Evolutionary conservation across 1,140 invertebrate genomes (phyloP).

Genomic region (Drosophila mauritiana): DNA sequence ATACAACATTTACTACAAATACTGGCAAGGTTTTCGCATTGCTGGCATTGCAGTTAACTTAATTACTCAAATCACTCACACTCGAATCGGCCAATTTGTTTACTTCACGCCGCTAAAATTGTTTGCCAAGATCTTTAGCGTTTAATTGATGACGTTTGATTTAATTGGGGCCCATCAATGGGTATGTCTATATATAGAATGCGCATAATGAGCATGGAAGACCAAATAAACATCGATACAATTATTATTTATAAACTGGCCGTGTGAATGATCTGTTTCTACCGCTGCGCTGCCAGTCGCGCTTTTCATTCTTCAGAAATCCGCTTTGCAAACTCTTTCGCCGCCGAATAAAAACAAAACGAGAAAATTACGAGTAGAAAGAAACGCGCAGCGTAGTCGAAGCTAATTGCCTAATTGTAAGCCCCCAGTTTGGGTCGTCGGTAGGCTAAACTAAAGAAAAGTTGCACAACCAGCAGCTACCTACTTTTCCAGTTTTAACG

Average conservation of each 20-base stretch:
- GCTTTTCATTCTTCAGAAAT: slow-evolving; percentile 8
- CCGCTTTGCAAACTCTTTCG: slow-evolving; percentile 47
- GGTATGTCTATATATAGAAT: slow-evolving; percentile 25
- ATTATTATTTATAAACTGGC: slow-evolving; percentile 38
- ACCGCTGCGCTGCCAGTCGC: slow-evolving; percentile 6
- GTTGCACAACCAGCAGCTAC: slow-evolving; percentile 54
- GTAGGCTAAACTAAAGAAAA: slow-evolving; percentile 33
- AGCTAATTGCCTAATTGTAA: slow-evolving; percentile 67
- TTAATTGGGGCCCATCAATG: slow-evolving; percentile 27
- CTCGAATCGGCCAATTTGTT: slow-evolving; percentile 32
- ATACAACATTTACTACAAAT: slow-evolving; percentile 9
- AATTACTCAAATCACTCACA: slow-evolving; percentile 57
- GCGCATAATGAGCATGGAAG: slow-evolving; percentile 21
- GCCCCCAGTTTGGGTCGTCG: slow-evolving; percentile 53
- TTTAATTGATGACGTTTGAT: slow-evolving; percentile 32
- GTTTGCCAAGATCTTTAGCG: slow-evolving; percentile 13
- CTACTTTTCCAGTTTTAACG: slow-evolving; percentile 38
- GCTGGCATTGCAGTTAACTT: slow-evolving; percentile 61
- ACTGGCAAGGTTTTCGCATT: slow-evolving; percentile 49
- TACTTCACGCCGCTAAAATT: slow-evolving; percentile 7
- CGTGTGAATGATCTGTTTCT: slow-evolving; percentile 36
- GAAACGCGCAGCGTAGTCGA: slow-evolving; percentile 28
- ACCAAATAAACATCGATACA: slow-evolving; percentile 37
- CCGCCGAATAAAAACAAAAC: slow-evolving; percentile 41
- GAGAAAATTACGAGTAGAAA: slow-evolving; percentile 36